These are phyloP conservation scores for Prionchulus punctatus DNA, from an alignment of 2,888 invertebrate genomes.

Conservation along the genomic window DNA sequence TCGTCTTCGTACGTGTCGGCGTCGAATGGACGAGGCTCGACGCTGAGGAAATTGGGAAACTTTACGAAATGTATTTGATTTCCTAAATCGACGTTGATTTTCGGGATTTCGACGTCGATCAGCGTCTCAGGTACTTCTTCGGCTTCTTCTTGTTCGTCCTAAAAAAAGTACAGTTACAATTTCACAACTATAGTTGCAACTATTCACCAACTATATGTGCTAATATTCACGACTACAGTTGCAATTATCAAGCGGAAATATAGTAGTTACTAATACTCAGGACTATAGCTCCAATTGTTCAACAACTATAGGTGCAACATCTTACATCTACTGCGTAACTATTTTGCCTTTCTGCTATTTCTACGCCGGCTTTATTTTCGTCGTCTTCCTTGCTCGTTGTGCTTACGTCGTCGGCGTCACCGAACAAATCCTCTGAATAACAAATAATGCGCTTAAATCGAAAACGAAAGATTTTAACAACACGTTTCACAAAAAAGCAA, in stretches of 20 bases:
- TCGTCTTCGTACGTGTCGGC: slow-evolving; percentile 89
- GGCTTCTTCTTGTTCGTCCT: background rate
- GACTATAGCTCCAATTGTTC: too few relatives aligned
- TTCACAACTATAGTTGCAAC: too few relatives aligned
- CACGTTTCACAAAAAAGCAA: too few relatives aligned
- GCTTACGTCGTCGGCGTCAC: slow-evolving; percentile 4
- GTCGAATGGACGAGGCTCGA: slow-evolving; percentile 91
- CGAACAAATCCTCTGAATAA: slow-evolving; percentile 6
- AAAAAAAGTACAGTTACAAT: too few relatives aligned
- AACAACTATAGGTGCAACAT: too few relatives aligned
- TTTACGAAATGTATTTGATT: slow-evolving; percentile 86
- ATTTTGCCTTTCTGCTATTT: slow-evolving; percentile 1
- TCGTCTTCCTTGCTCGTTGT: slow-evolving; percentile 1
- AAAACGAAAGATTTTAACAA: too few relatives aligned
- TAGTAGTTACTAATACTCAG: too few relatives aligned
- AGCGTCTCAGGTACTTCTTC: slow-evolving; percentile 51
- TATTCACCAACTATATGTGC: too few relatives aligned
- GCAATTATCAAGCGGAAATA: too few relatives aligned
- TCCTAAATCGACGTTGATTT: slow-evolving; percentile 66
- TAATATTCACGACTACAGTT: too few relatives aligned
- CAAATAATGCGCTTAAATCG: too few relatives aligned
- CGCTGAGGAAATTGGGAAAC: slow-evolving; percentile 90
- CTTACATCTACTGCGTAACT: background rate
- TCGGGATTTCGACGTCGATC: slow-evolving; percentile 90
- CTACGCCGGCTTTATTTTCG: slow-evolving; percentile 2